These are phyloP conservation scores for Drosophila kanapiae DNA, from an alignment of 1,140 invertebrate species.

Conservation along the genomic window DNA sequence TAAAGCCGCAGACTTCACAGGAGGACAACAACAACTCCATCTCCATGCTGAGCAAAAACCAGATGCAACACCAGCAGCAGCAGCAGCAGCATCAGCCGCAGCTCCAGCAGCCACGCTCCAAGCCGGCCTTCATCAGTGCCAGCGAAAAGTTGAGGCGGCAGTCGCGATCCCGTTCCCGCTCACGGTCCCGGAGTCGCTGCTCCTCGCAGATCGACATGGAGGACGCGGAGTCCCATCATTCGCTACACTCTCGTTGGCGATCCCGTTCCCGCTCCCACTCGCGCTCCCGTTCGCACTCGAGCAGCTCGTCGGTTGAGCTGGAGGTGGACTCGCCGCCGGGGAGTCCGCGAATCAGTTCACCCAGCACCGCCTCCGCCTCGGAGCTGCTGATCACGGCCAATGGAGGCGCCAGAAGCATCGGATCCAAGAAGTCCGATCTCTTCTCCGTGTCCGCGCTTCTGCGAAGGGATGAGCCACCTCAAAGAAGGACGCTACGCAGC, in stretches of 20 bases:
- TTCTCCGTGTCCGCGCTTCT: slow-evolving; percentile 92
- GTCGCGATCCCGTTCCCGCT: slow-evolving; percentile 83
- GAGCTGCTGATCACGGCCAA: slow-evolving; percentile 67
- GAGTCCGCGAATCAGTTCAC: slow-evolving; percentile 71
- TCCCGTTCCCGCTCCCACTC: slow-evolving; percentile 63
- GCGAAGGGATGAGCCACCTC: slow-evolving; percentile 90
- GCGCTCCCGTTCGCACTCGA: slow-evolving; percentile 85
- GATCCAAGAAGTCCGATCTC: slow-evolving; percentile 89
- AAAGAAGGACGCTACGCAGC: slow-evolving; percentile 62
- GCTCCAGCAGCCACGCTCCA: slow-evolving; percentile 25
- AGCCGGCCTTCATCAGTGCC: slow-evolving; percentile 63
- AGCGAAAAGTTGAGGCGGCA: slow-evolving; percentile 68
- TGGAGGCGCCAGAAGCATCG: slow-evolving; percentile 64
- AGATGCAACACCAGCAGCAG: slow-evolving; percentile 57
- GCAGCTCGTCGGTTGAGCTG: slow-evolving; percentile 89
- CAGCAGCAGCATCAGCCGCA: slow-evolving; percentile 44
- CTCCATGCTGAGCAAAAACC: slow-evolving; percentile 80
- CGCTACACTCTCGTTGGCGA: slow-evolving; percentile 67
- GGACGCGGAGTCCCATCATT: slow-evolving; percentile 68
- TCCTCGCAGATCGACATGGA: slow-evolving; percentile 85
- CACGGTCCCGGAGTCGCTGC: slow-evolving; percentile 86
- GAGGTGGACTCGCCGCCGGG: slow-evolving; percentile 90
- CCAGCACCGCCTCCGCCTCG: slow-evolving; percentile 61
- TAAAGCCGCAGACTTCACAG: slow-evolving; percentile 61
- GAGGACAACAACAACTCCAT: slow-evolving; percentile 84